Evolutionary conservation across 2,113 vertebrate genomes (phyloP).

Genomic region (Cololabis saira): DNA sequence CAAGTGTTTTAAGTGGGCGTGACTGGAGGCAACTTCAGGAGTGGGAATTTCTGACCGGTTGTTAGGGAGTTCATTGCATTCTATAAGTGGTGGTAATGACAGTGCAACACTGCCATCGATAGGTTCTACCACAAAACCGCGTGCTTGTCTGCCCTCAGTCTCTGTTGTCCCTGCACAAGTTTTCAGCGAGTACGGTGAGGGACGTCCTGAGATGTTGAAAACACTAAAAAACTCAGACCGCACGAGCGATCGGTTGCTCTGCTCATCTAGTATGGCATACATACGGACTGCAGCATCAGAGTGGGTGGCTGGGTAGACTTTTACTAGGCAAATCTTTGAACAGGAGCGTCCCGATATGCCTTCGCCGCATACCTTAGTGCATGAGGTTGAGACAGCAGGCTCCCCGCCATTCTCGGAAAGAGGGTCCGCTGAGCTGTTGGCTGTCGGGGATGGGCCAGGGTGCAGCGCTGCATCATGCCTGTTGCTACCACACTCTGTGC

Average conservation of each 20-base stretch:
- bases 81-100: fast-evolving
- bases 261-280: neutral
- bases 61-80: neutral
- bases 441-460: neutral
- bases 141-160: neutral
- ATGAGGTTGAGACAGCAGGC: neutral
- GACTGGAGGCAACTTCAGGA: neutral
- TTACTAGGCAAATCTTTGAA: neutral
- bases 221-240: neutral
- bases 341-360: neutral
- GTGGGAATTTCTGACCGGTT: neutral
- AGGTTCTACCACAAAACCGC: neutral
- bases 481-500: neutral
- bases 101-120: neutral
- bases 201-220: neutral
- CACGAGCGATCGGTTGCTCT: neutral
- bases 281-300: neutral
- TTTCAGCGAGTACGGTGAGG: neutral
- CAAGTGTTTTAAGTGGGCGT: no score
- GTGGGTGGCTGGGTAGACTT: neutral
- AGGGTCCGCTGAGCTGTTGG: neutral
- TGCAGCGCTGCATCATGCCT: neutral
- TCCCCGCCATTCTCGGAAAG: neutral
- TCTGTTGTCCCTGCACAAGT: neutral
- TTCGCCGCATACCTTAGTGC: neutral